Conservation (phyloP, 1,140 invertebrate species). For the Rhynchophorus ferrugineus region DNA sequence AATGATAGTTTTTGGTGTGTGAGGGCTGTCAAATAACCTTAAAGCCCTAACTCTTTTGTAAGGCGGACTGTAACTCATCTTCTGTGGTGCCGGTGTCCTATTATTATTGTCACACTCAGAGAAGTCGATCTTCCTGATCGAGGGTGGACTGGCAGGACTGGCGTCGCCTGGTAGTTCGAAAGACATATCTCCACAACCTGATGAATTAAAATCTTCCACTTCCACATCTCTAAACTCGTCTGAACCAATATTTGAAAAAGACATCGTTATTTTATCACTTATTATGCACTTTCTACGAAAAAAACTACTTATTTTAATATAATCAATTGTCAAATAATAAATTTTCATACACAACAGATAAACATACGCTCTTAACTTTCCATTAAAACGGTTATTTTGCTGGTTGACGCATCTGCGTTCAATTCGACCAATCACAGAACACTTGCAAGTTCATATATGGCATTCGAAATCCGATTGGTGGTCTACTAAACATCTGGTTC, state of each 20-base stretch:
- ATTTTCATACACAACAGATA: slow-evolving; percentile 17
- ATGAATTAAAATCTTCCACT: slow-evolving; percentile 32
- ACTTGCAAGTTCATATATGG: slow-evolving; percentile 2
- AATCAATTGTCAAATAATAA: slow-evolving; percentile 4
- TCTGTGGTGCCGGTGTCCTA: slow-evolving; percentile 23
- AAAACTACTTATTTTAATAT: not conserved
- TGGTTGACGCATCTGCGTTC: slow-evolving; percentile 29
- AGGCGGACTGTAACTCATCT: slow-evolving; percentile 54
- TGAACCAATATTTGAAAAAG: slow-evolving; percentile 13
- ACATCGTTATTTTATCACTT: slow-evolving; percentile 16
- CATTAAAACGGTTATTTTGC: slow-evolving; percentile 27
- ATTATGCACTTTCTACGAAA: slow-evolving; percentile 2
- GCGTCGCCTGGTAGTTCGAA: slow-evolving; percentile 34
- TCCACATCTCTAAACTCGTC: slow-evolving; percentile 23
- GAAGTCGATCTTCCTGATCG: slow-evolving; percentile 24
- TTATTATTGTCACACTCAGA: slow-evolving; percentile 14
- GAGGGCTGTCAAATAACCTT: slow-evolving; percentile 73
- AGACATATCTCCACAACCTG: slow-evolving; percentile 34
- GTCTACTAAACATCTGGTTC: too few relatives aligned
- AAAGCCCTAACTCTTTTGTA: slow-evolving; percentile 75
- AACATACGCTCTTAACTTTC: slow-evolving; percentile 14
- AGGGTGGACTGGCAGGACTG: slow-evolving; percentile 12
- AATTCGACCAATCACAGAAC: slow-evolving; percentile 23
- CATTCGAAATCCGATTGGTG: slow-evolving; percentile 9
- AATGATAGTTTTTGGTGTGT: slow-evolving; percentile 78